These are phyloP conservation scores for Alloplasta piceator DNA, from an alignment of 2,888 invertebrate species.

Conservation along the genomic window DNA sequence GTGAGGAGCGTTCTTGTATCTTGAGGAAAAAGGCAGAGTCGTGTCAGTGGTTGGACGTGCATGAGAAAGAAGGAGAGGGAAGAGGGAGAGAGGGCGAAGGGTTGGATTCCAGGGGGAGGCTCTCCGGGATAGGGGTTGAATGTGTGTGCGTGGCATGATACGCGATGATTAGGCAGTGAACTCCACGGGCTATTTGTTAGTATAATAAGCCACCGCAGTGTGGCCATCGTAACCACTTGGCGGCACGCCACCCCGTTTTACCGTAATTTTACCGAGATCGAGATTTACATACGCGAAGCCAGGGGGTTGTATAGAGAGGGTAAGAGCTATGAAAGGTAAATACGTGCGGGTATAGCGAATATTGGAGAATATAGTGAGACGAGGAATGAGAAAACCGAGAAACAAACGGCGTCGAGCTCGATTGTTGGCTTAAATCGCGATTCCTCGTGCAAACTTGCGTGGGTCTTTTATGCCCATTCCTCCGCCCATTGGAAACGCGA, in stretches of 20 bases:
- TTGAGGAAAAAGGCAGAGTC: slow-evolving; percentile 27
- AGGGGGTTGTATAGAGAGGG: slow-evolving; percentile 62
- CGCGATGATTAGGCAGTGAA: slow-evolving; percentile 82
- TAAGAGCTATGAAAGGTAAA: slow-evolving; percentile 29
- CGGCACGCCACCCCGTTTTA: slow-evolving; percentile 83
- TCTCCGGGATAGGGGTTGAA: slow-evolving; percentile 48
- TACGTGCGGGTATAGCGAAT: neutral
- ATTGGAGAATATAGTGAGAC: slow-evolving; percentile 16
- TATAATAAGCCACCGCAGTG: slow-evolving; percentile 82
- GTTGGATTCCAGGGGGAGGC: slow-evolving; percentile 34
- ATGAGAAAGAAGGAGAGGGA: slow-evolving; percentile 5
- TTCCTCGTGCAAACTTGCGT: slow-evolving; percentile 58
- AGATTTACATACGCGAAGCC: slow-evolving; percentile 80
- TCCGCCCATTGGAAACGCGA: slow-evolving; percentile 58
- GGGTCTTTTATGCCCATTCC: slow-evolving; percentile 67
- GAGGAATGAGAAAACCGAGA: slow-evolving; percentile 38
- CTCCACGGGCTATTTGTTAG: slow-evolving; percentile 83
- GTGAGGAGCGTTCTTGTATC: slow-evolving; percentile 20
- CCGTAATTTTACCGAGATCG: slow-evolving; percentile 82
- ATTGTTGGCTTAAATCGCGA: slow-evolving; percentile 66
- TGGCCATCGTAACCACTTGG: slow-evolving; percentile 82
- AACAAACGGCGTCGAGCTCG: slow-evolving; percentile 44
- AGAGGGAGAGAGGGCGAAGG: neutral
- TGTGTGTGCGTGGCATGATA: slow-evolving; percentile 80
- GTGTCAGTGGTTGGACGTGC: neutral